phyloP scores from a whole-genome alignment of 2,888 invertebrate species.

The Parnassius mnemosyne region DNA sequence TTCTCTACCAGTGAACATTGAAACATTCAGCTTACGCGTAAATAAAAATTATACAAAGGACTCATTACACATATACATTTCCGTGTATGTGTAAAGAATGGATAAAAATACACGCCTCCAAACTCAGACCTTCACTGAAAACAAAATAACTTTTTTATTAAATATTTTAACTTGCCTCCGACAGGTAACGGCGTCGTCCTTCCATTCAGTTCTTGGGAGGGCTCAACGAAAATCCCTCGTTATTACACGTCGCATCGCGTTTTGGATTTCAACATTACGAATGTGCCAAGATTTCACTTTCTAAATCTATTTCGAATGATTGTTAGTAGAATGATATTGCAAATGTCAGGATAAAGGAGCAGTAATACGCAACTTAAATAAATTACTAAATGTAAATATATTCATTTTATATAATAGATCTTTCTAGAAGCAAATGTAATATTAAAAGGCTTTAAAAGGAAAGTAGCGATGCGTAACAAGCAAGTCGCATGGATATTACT shows the following conservation, averaged over 20 bases:
- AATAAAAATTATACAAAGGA: no score
- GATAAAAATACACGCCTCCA: conserved; percentile 9
- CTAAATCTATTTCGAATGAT: conserved; percentile 4
- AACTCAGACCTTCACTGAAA: conserved; percentile 17
- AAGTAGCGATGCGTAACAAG: no score
- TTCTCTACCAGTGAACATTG: no score
- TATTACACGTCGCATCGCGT: conserved; percentile 12
- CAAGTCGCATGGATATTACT: no score
- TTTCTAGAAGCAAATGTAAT: no score
- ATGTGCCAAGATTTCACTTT: conserved; percentile 20
- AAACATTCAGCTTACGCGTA: no score
- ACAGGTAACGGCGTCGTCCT: conserved; percentile 23
- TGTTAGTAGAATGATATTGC: not conserved
- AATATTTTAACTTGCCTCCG: conserved; percentile 27
- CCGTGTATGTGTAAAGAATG: not conserved
- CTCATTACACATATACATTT: conserved; percentile 3
- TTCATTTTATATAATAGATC: no score
- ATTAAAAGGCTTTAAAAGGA: no score
- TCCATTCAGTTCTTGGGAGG: conserved; percentile 20
- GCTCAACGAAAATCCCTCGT: conserved; percentile 20
- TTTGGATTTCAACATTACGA: conserved; percentile 5
- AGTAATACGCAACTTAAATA: no score
- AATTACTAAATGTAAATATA: no score
- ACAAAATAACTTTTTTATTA: conserved; percentile 26
- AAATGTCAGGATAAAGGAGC: not conserved